phyloP scores from a whole-genome alignment of 2,797 vertebrate genomes.

The Carcharodon carcharias region DNA sequence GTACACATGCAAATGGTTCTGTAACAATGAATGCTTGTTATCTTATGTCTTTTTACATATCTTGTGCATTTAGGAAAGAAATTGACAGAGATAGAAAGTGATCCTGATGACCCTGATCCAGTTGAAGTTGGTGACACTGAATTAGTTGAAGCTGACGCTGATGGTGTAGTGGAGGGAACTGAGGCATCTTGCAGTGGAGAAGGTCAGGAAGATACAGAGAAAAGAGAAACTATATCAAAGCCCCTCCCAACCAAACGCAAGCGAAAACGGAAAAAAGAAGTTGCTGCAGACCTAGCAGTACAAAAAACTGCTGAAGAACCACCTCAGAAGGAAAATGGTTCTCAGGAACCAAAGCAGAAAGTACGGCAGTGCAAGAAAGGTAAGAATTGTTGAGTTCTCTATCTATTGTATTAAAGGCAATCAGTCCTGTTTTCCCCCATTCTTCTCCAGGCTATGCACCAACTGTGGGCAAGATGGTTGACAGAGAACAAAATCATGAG shows the following conservation, averaged over 20 bases:
- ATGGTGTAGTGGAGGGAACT: constrained; percentile 69
- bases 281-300: constrained; percentile 26
- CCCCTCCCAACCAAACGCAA: constrained; percentile 3
- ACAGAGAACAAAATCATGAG: background rate
- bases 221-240: background rate
- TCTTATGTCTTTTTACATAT: constrained; percentile 1
- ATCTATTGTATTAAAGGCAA: background rate
- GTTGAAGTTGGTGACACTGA: constrained; percentile 56
- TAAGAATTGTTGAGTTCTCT: background rate
- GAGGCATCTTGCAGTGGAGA: constrained; percentile 55
- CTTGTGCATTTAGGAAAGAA: constrained; percentile 34
- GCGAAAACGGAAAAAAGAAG: constrained; percentile 54
- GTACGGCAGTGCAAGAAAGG: background rate
- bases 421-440: background rate
- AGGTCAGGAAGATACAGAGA: constrained; percentile 51
- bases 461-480: background rate
- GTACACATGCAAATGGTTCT: background rate
- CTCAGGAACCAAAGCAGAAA: background rate
- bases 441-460: background rate
- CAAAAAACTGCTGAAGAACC: background rate
- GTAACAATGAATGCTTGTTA: background rate
- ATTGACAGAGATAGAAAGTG: constrained; percentile 37
- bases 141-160: constrained; percentile 55
- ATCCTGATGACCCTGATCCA: constrained; percentile 49
- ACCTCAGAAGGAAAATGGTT: background rate